Evolutionary conservation across 2,888 invertebrate species (phyloP).

Genomic region (Metallyticus violacea): DNA sequence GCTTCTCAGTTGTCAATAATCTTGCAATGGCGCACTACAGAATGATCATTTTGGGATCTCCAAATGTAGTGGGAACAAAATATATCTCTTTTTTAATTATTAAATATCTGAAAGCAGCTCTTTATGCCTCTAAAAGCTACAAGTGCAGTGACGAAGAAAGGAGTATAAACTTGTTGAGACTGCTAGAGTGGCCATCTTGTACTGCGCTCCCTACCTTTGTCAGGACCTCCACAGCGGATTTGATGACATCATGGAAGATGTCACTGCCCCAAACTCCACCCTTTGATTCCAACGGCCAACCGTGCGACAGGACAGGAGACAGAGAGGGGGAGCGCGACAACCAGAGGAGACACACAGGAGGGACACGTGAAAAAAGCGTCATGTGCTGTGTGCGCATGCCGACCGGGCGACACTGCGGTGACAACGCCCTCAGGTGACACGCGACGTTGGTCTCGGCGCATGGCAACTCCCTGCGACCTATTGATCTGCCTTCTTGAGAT

Average conservation of each 20-base stretch:
- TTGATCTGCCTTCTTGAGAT: background rate
- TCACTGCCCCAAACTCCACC: constrained; percentile 10
- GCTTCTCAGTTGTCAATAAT: too few relatives aligned
- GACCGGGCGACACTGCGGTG: background rate
- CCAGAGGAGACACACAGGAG: too few relatives aligned
- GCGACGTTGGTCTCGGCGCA: background rate
- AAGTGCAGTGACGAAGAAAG: too few relatives aligned
- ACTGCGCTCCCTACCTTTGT: background rate
- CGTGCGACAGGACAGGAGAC: background rate
- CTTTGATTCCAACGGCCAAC: background rate
- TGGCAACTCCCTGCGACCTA: background rate
- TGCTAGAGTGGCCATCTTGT: background rate
- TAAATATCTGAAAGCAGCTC: too few relatives aligned
- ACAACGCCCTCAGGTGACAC: background rate
- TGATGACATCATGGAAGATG: background rate
- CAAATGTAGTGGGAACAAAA: too few relatives aligned
- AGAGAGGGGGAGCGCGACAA: background rate
- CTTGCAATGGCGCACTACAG: too few relatives aligned
- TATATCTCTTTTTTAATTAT: too few relatives aligned
- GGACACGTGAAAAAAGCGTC: background rate
- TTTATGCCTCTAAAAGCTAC: too few relatives aligned
- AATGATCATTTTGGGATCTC: too few relatives aligned
- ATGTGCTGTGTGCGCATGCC: background rate
- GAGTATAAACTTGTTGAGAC: too few relatives aligned
- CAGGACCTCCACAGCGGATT: background rate